Base-by-base conservation (phyloP, 2,888 invertebrate genomes). In the Heteromyza rotundicornis region DNA sequence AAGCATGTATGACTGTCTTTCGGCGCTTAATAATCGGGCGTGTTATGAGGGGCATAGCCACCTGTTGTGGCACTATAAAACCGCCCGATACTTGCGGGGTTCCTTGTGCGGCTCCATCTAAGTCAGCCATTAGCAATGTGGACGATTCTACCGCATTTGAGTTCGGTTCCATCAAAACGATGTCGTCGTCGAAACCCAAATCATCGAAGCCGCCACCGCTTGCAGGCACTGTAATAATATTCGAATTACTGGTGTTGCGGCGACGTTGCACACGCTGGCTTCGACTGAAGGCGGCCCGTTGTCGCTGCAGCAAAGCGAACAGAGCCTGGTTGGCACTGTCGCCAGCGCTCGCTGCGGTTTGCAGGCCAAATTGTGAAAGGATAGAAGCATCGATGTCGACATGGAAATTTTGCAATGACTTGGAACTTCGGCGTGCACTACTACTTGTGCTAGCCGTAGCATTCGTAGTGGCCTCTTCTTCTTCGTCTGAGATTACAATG, bases 1-100 rank as follows among this genome's bases (percentile, higher is more conserved):
- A 58, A 1, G 72, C 61, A 17, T 73, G 77, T 54, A 72, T 68
- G 40, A 68, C 71, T 2, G 70, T 75, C 40, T 73, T 79, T 14
- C 80, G 76, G 1, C 80, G 68, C 50, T 79, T 80, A 2, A 75
- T 70, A 7, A 76, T 75, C 10, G 78, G 79, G 1, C 78, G 68
- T 1, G 78, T 75, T 44, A 77, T 71, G 10, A 68, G 59, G 2
- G 71, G 64, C 3, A 2, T 49, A 1, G 64, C 44, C 3, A 57
- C 54, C 12, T 64, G 64, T 3, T 53, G n/a, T 2, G 68, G 66
- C 23, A 68, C n/a, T 8, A 67, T 63, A 12, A 66, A 65, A 8
- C 40, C 51, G 27, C 27, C 1, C 14, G 1, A 14, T 17, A 19
- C 7, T 12, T 17, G 32, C 12, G 62, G 22, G 35, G 53, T 10